Evolutionary conservation across 2,113 vertebrate species (phyloP), one percentile per base, ranked within the genome.

Genomic region (Zeus faber): DNA sequence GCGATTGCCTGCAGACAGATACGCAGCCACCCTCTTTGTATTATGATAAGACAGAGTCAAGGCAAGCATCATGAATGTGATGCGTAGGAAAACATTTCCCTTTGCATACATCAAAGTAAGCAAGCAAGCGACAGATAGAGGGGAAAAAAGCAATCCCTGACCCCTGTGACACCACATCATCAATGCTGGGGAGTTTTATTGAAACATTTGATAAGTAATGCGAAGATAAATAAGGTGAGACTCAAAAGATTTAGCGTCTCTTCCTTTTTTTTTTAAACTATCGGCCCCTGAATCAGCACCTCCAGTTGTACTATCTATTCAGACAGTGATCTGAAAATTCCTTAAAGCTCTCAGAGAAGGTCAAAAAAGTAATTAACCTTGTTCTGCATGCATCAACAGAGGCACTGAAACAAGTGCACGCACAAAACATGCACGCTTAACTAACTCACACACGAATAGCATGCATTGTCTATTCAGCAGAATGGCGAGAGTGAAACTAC

Each of bases 301-400:
- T 76, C 60, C 61, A 62, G 27, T 54, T 65, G 60, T 40, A 72
- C 70, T 78, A 79, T 84, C 76, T 67, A 53, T 70, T 79, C 71
- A 66, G 46, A 25, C 80, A 49, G 65, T 73, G 65, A 75, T 70
- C 81, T 65, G 70, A 78, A 73, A 68, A 74, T 84, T 83, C 79
- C 79, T 86, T 79, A 81, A 81, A 77, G 82, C 84, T 77, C 69
- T 66, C 48, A 31, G 53, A 70, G 74, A 80, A 85, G 86, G 87
- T 88, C 88, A 85, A 61, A 70, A 87, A 87, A 89, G 77, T 85
- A 87, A 88, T 89, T 88, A 89, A 89, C 88, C 87, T 85, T 73
- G 73, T 79, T 85, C 82, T 65, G 67, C 77, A 77, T 77, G 79
- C 74, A 73, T 80, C 80, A 79, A 83, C 78, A 72, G 67, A 65